Conservation (phyloP, 1,140 invertebrate genomes). For the Achatina immaculata region DNA sequence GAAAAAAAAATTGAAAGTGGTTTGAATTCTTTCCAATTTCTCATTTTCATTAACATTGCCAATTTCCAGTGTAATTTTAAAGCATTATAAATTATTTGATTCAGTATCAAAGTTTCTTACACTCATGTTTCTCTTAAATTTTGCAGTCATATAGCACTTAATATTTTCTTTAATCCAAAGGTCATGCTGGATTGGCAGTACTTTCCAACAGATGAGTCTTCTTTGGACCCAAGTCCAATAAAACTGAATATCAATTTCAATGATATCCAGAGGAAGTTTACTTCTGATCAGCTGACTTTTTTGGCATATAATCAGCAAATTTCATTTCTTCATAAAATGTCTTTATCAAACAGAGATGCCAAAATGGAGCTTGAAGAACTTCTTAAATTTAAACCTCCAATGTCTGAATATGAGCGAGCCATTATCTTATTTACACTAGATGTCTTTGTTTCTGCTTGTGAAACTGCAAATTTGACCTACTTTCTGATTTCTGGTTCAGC, state of each 20-base stretch:
- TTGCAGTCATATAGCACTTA: too few species aligned
- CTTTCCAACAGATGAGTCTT: not conserved
- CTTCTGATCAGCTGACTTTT: constrained; percentile 11
- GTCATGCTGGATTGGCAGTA: constrained; percentile 14
- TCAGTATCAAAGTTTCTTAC: too few species aligned
- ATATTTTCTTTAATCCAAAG: not conserved
- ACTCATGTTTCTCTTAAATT: too few species aligned
- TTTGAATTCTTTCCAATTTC: too few species aligned
- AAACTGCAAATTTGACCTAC: constrained; percentile 49
- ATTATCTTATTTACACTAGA: constrained; percentile 42
- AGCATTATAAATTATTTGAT: too few species aligned
- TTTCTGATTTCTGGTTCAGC: constrained; percentile 57
- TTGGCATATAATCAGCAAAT: constrained; percentile 14
- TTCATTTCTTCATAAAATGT: not conserved
- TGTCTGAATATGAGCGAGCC: constrained; percentile 37
- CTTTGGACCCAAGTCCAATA: constrained; percentile 2
- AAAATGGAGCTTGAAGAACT: constrained; percentile 7
- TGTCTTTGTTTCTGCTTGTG: constrained; percentile 42
- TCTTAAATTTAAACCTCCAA: constrained; percentile 35
- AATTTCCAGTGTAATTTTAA: too few species aligned
- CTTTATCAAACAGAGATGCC: not conserved
- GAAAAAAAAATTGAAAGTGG: too few species aligned
- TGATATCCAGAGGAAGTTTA: constrained; percentile 33
- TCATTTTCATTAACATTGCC: too few species aligned
- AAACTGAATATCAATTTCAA: constrained; percentile 26